These are phyloP conservation scores for Dynastes tityus DNA, from an alignment of 2,888 invertebrate genomes.

Conservation along the genomic window DNA sequence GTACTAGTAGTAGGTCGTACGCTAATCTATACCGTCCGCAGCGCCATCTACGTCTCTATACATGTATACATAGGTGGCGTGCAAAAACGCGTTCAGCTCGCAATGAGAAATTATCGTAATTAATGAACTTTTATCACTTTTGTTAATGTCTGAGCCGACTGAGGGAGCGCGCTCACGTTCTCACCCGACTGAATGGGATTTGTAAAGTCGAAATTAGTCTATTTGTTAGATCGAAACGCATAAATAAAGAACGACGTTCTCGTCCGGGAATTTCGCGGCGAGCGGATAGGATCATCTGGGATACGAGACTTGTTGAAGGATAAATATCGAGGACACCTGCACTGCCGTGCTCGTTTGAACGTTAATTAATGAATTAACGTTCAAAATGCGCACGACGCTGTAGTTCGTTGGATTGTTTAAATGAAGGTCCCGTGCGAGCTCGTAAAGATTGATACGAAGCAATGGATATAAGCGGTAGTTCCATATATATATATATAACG, in stretches of 20 bases:
- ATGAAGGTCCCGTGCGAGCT: no score
- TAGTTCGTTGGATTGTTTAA: no score
- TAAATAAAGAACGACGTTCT: constrained; percentile 16
- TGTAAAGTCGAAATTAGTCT: constrained; percentile 46
- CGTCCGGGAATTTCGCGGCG: no score
- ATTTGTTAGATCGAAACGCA: constrained; percentile 39
- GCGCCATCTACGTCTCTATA: not conserved
- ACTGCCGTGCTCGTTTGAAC: no score
- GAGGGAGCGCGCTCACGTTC: not conserved
- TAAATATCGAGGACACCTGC: no score
- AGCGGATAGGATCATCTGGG: no score
- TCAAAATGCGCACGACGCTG: no score
- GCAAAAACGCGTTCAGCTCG: constrained; percentile 28
- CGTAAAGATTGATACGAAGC: no score
- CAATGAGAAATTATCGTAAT: constrained; percentile 42
- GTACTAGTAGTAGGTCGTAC: not conserved
- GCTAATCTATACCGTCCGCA: not conserved
- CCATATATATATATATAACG: no score
- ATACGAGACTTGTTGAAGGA: no score
- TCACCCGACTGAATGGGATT: constrained; percentile 19
- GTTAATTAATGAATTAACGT: no score
- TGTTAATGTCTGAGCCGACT: constrained; percentile 36
- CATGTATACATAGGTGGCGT: not conserved
- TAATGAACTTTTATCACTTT: constrained; percentile 46
- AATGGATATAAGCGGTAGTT: no score